Conservation (phyloP, 1,140 invertebrate species). For the Ericerus pela region DNA sequence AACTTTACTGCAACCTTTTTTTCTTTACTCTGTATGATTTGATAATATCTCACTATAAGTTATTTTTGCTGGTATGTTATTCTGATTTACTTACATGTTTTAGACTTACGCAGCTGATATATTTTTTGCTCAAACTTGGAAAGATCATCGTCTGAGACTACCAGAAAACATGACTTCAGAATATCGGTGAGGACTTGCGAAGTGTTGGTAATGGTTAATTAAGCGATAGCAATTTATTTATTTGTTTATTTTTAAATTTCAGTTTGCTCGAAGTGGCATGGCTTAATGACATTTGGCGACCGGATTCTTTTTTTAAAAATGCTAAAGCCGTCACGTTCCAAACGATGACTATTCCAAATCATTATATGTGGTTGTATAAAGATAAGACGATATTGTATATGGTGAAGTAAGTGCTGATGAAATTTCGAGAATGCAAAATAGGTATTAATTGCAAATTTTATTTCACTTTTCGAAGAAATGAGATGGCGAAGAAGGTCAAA, state of each 20-base stretch:
- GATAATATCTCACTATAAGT: no score
- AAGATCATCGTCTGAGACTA: constrained; percentile 67
- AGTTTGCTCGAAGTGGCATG: constrained; percentile 71
- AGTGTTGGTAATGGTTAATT: neutral
- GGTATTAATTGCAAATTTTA: no score
- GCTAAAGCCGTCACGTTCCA: constrained; percentile 84
- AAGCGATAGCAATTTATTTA: neutral
- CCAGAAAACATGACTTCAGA: constrained; percentile 84
- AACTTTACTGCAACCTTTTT: no score
- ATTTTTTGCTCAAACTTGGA: constrained; percentile 84
- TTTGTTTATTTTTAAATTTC: constrained; percentile 22
- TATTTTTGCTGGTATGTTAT: no score
- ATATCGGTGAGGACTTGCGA: constrained; percentile 42
- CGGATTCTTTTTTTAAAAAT: constrained; percentile 77
- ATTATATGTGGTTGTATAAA: constrained; percentile 76
- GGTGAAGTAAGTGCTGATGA: constrained; percentile 67
- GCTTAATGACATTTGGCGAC: constrained; percentile 80
- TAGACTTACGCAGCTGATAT: constrained; percentile 80
- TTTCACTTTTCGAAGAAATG: no score
- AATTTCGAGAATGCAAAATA: no score
- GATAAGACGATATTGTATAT: constrained; percentile 77
- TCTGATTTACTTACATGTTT: constrained; percentile 20
- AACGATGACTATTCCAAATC: constrained; percentile 85
- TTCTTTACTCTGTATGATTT: no score
- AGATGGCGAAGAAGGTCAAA: neutral